Evolutionary conservation across 1,140 invertebrate genomes (phyloP).

Genomic region (Lepeophtheirus salmonis): DNA sequence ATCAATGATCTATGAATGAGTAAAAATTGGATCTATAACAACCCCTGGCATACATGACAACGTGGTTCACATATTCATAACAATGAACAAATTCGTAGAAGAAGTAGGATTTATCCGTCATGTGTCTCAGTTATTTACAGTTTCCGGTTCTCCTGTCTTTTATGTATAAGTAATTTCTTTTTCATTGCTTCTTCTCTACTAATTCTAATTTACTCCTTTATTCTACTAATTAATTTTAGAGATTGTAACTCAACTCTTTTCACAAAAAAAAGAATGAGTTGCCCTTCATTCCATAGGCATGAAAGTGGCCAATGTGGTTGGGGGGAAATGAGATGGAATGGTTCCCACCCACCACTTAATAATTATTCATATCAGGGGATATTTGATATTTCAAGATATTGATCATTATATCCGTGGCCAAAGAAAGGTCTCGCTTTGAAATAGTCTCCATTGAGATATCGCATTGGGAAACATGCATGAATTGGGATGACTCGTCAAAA

Average conservation of each 20-base stretch:
- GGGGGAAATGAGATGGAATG: not conserved
- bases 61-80: not conserved
- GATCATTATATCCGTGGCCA: too few relatives aligned
- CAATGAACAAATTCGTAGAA: not conserved
- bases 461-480: too few relatives aligned
- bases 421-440: too few relatives aligned
- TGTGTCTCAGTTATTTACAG: not conserved
- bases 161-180: not conserved
- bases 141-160: not conserved
- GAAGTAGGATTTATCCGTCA: not conserved
- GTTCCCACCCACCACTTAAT: too few relatives aligned
- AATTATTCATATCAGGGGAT: too few relatives aligned
- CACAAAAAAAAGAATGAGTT: not conserved
- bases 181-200: not conserved
- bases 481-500: too few relatives aligned
- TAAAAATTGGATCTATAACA: too few relatives aligned
- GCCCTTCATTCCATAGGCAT: not conserved
- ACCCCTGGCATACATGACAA: not conserved
- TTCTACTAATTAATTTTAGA: not conserved
- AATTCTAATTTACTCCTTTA: too few relatives aligned
- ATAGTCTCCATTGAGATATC: too few relatives aligned
- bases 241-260: not conserved
- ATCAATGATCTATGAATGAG: too few relatives aligned
- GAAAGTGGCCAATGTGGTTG: not conserved
- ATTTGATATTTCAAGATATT: too few relatives aligned